phyloP scores from a whole-genome alignment of 2,113 vertebrate genomes.

The Danionella cerebrum region DNA sequence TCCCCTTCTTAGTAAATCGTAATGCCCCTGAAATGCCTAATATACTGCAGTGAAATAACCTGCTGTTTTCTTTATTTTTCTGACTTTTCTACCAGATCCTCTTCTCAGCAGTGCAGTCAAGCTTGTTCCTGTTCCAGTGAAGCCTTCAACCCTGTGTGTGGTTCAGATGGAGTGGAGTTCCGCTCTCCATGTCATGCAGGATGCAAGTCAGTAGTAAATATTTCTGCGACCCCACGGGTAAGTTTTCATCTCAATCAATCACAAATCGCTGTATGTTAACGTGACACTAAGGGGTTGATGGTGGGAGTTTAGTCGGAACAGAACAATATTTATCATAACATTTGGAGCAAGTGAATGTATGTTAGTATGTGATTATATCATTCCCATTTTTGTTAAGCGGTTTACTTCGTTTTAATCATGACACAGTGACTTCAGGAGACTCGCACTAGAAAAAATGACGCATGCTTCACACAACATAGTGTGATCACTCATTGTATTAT shows the following conservation, averaged over 20 bases:
- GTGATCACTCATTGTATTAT: too few species aligned
- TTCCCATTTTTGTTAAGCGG: too few species aligned
- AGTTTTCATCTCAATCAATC: too few species aligned
- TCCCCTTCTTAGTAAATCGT: not conserved
- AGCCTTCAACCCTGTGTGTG: conserved; percentile 75
- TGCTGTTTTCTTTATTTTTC: not conserved
- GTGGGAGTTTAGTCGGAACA: not conserved
- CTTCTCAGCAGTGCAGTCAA: conserved; percentile 41
- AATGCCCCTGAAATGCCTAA: not conserved
- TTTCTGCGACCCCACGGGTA: too few species aligned
- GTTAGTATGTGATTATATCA: too few species aligned
- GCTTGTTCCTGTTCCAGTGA: conserved; percentile 60
- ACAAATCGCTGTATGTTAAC: too few species aligned
- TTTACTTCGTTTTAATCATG: too few species aligned
- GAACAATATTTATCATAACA: too few species aligned
- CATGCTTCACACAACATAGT: too few species aligned
- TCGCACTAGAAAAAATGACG: too few species aligned
- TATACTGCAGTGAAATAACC: not conserved
- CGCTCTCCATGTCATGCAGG: conserved; percentile 74
- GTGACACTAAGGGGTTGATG: not conserved
- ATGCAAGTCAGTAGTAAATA: conserved; percentile 57
- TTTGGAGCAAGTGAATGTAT: too few species aligned
- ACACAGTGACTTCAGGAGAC: too few species aligned
- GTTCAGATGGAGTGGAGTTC: conserved; percentile 66
- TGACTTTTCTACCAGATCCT: not conserved